Conservation (phyloP, 2,113 vertebrate genomes). For the Spilogale gracilis region DNA sequence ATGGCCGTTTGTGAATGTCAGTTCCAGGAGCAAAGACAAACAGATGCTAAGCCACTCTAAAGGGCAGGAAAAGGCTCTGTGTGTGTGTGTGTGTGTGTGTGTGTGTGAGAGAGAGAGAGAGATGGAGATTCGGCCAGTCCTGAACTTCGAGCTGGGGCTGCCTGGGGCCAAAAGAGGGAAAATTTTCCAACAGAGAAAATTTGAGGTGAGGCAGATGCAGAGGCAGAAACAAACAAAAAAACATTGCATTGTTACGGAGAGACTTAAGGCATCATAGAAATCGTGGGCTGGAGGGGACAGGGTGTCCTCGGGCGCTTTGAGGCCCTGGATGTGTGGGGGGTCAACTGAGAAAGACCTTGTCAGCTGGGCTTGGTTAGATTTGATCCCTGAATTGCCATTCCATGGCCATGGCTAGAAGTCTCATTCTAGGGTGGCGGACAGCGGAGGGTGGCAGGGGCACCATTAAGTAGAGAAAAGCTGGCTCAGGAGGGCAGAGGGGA, state of each 20-base stretch:
- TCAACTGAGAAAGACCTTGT: background rate
- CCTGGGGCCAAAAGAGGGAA: background rate
- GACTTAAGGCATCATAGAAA: background rate
- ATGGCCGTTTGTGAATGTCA: background rate
- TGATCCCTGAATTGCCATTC: background rate
- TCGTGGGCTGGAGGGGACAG: background rate
- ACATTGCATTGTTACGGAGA: background rate
- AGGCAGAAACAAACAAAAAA: background rate
- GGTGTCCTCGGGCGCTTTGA: background rate
- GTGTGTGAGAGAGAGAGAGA: too few relatives aligned
- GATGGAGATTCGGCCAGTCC: too few relatives aligned
- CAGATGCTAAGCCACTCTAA: background rate
- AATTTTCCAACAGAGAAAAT: background rate
- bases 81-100: too few relatives aligned
- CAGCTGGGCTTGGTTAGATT: background rate
- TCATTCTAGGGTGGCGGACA: fast-evolving
- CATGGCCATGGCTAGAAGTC: too few relatives aligned
- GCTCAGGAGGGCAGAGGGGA: background rate
- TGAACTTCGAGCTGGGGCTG: background rate
- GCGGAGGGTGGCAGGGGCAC: background rate
- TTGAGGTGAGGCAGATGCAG: background rate
- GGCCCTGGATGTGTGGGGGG: background rate
- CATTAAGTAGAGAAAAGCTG: background rate
- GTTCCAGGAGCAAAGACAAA: background rate
- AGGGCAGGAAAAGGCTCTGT: background rate